Percentiles rank a stretch among this genome's conserved stretches.
Evolutionary conservation across 1,140 invertebrate genomes (phyloP).

Genomic region (Chironomus striatipennis): DNA sequence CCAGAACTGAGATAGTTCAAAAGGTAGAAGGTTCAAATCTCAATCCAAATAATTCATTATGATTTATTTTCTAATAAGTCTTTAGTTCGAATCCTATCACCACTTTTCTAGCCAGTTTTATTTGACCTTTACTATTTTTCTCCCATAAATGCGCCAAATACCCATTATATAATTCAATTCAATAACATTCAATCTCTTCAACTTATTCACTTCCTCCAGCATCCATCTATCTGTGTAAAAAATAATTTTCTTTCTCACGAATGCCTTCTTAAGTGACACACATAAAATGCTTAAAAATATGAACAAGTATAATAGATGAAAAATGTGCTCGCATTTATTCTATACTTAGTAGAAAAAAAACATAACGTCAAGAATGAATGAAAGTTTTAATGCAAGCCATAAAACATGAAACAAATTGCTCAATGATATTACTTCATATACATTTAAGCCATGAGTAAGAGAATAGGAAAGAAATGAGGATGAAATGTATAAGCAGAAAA

Average conservation of each 20-base stretch:
- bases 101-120: too few species aligned
- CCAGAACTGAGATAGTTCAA: too few species aligned
- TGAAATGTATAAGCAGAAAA: too few species aligned
- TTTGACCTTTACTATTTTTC: too few species aligned
- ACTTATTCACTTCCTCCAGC: not conserved
- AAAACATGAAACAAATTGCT: slow-evolving; percentile 9
- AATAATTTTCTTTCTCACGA: not conserved
- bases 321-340: too few species aligned
- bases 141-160: not conserved
- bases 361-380: not conserved
- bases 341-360: not conserved
- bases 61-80: too few species aligned
- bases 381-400: not conserved
- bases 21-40: too few species aligned
- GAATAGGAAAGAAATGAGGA: not conserved
- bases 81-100: too few species aligned
- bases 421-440: slow-evolving; percentile 9
- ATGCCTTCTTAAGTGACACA: slow-evolving; percentile 6
- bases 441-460: not conserved
- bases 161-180: too few species aligned
- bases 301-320: too few species aligned
- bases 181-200: too few species aligned
- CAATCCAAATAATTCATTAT: too few species aligned
- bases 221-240: not conserved
- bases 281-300: not conserved